Evolutionary conservation across 2,797 vertebrate genomes (phyloP).

Genomic region (Spheniscus humboldti): DNA sequence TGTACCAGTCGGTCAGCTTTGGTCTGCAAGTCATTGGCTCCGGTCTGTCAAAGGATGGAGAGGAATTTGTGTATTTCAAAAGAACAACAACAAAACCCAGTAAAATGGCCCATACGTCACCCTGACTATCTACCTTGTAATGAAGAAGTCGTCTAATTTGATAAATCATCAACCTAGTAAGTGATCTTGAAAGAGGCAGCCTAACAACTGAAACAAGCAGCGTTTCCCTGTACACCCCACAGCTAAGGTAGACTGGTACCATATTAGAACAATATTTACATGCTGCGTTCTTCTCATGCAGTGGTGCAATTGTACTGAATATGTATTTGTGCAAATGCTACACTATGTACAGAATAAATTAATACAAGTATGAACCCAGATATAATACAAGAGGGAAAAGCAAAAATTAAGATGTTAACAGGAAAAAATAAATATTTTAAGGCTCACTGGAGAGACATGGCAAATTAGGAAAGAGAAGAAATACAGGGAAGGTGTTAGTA

Average conservation of each 20-base stretch:
- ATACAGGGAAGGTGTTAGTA: neutral
- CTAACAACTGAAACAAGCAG: neutral
- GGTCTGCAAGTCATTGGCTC: constrained; percentile 92
- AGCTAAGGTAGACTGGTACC: neutral
- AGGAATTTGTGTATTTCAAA: neutral
- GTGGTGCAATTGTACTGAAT: neutral
- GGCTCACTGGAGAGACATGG: neutral
- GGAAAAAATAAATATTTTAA: neutral
- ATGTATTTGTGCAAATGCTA: neutral
- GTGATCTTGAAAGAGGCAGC: neutral
- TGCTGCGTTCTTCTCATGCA: neutral
- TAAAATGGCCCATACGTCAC: neutral
- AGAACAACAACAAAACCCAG: neutral
- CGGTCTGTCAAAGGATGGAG: constrained; percentile 72
- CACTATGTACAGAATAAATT: neutral
- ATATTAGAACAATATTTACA: neutral
- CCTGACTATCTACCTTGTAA: neutral
- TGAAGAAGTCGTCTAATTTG: neutral
- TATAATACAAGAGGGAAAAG: neutral
- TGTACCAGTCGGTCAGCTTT: constrained; percentile 92
- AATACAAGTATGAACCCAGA: neutral
- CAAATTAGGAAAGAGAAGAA: neutral
- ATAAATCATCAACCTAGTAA: neutral
- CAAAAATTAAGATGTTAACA: neutral
- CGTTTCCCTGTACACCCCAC: neutral